Evolutionary conservation across 1,140 invertebrate species (phyloP), one percentile per base, ranked within the genome.

Genomic region (Limonius californicus): DNA sequence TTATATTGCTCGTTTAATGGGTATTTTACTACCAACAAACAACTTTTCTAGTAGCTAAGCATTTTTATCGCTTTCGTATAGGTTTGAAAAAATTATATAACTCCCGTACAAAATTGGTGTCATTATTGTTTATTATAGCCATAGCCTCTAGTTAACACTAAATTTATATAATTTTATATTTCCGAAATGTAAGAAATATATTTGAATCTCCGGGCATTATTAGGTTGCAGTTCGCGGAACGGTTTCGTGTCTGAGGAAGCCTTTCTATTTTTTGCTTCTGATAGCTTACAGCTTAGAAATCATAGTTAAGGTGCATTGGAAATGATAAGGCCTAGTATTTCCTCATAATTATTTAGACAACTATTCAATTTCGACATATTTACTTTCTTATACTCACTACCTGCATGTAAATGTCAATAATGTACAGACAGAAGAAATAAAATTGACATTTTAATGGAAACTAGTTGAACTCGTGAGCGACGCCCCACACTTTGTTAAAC

Each of bases 61-160:
- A n/a, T 45, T 45, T 12, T 45, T 45, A 45, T 45, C 12, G 2
- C 19, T 18, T 50, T 50, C 23, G 3, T 27, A 27, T 27, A 9
- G 23, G 9, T 27, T 27, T 27, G 9, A 27, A 27, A 27, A 27
- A 27, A 27, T 27, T 27, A 27, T 27, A 50, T 3, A 50, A 8
- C 7, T 18, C 45, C n/a, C 19, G 16, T 16, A 27, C 23, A 21
- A 50, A 50, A 50, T 50, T 50, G 45, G 45, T 18, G 6, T 50
- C 45, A 50, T 50, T 50, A 50, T 50, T 50, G 14, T 50, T 50
- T 50, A 50, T 50, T 50, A 50, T 50, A 27, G n/a, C n/a, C 16
- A 18, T 50, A 19, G 45, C 45, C 45, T 21, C 45, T 50, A 18
- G 45, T 50, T 50, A 50, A 50, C 45, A 18, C 19, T 19, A 50